Base-by-base conservation (phyloP, 2,113 vertebrate genomes). In the Pollimyrus isidori region DNA sequence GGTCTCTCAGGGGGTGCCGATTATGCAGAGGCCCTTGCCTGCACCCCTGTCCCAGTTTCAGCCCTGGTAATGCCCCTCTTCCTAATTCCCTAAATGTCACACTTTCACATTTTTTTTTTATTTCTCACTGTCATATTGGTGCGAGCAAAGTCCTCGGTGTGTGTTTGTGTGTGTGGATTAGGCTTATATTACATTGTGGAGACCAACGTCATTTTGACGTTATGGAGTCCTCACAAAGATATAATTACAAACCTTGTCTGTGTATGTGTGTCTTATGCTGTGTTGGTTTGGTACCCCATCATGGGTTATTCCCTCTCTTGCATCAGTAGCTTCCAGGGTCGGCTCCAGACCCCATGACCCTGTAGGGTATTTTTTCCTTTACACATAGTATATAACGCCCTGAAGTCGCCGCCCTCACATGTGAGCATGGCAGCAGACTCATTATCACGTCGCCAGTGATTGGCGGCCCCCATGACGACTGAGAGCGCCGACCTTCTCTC, bases 381-480 rank as follows among this genome's bases (percentile, higher is more conserved):
- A 96, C 95, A 97, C 95, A 95, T 94, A 95, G 95, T 96, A 95
- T 95, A 94, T 94, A 94, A 95, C 94, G 95, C 95, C 95, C 96
- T 96, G 95, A 94, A 94, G 93, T 96, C 95, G 95, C 95, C 95
- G 95, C 95, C 0, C 91, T 95, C 94, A 95, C 95, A 97, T 97
- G 96, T 97, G 96, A 97, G 96, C 97, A 96, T 94, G 94, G 94
- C 96, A 96, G 97, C 96, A 97, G 96, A 95, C 96, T 97, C 96
- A 96, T 97, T 97, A 97, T 97, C 95, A 95, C 95, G 95, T 96
- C 94, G 95, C 95, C 95, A 96, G 94, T 94, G 94, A 95, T 93
- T 96, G 95, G 95, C 95, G 96, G 96, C 95, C 93, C 94, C 93
- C 53, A 91, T 93, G 94, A 95, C n/a, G 62, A 4, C 62, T 95